These are phyloP conservation scores for Brachyrhaphis roseni DNA, from an alignment of 2,797 vertebrate species.

Conservation along the genomic window DNA sequence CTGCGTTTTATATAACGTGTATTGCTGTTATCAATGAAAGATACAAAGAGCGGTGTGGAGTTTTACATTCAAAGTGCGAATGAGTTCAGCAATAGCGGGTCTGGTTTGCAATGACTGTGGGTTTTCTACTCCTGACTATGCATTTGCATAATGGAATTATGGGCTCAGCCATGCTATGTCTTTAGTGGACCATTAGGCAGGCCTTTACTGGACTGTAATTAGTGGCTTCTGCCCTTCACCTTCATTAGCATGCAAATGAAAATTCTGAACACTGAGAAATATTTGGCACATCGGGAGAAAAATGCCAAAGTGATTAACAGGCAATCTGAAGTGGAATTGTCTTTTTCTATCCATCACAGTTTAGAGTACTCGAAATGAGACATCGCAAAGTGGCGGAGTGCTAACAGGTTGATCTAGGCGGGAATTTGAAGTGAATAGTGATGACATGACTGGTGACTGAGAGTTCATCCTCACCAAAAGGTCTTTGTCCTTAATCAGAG, in stretches of 20 bases:
- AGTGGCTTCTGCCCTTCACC: constrained; percentile 95
- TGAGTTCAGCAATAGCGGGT: constrained; percentile 66
- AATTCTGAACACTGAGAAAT: constrained; percentile 85
- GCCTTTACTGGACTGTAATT: constrained; percentile 92
- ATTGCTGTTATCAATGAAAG: constrained; percentile 33
- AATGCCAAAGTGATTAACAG: constrained; percentile 84
- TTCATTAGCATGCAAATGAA: constrained; percentile 97
- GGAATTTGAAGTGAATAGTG: constrained; percentile 62
- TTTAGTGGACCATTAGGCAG: constrained; percentile 91
- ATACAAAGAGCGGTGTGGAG: constrained; percentile 45
- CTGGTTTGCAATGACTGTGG: constrained; percentile 82
- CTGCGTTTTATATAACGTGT: constrained; percentile 13
- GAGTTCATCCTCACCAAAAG: constrained; percentile 46
- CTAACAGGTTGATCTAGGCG: constrained; percentile 66
- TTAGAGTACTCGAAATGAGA: constrained; percentile 69
- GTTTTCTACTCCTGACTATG: constrained; percentile 81
- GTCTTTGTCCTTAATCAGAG: constrained; percentile 35
- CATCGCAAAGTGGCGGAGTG: constrained; percentile 53
- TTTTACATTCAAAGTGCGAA: constrained; percentile 50
- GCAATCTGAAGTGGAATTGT: constrained; percentile 76
- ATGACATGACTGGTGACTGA: constrained; percentile 48
- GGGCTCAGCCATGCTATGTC: constrained; percentile 86
- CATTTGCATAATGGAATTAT: constrained; percentile 97
- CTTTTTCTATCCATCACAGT: constrained; percentile 76
- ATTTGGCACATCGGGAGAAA: constrained; percentile 83